Evolutionary conservation across 2,888 invertebrate genomes (phyloP).

Genomic region (Dexiosoma caninum): DNA sequence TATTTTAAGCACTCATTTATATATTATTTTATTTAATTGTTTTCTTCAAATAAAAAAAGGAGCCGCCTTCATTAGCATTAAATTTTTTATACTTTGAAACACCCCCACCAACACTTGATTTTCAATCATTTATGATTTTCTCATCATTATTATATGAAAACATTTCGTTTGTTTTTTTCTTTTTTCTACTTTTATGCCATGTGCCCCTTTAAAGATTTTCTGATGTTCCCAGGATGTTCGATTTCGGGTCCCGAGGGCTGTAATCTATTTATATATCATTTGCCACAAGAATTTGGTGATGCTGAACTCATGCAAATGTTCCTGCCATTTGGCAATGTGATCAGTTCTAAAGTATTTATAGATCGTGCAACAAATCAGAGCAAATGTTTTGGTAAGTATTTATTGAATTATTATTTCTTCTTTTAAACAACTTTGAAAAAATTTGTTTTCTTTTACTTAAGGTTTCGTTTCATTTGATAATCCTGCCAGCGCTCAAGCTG

Average conservation of each 20-base stretch:
- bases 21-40: conserved; percentile 14
- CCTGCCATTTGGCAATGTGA: conserved; percentile 99
- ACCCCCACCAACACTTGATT: conserved; percentile 10
- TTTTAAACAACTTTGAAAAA: neutral
- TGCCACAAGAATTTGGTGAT: conserved; percentile 99
- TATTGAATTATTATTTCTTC: neutral
- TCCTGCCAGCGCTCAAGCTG: conserved; percentile 97
- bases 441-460: conserved; percentile 73
- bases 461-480: conserved; percentile 99
- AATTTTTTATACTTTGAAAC: neutral
- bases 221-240: conserved; percentile 91
- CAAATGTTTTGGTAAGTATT: conserved; percentile 98
- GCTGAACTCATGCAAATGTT: conserved; percentile 99
- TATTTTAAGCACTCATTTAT: neutral
- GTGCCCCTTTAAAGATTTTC: conserved; percentile 85
- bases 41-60: neutral
- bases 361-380: conserved; percentile 99
- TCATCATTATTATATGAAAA: conserved; percentile 61
- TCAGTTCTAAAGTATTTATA: conserved; percentile 99
- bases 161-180: conserved; percentile 64
- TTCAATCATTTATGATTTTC: conserved; percentile 56
- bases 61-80: neutral
- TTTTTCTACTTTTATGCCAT: conserved; percentile 68
- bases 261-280: conserved; percentile 99
- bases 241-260: conserved; percentile 99